Conservation (phyloP, 2,888 invertebrate genomes). For the Stictocephala bisonia region DNA sequence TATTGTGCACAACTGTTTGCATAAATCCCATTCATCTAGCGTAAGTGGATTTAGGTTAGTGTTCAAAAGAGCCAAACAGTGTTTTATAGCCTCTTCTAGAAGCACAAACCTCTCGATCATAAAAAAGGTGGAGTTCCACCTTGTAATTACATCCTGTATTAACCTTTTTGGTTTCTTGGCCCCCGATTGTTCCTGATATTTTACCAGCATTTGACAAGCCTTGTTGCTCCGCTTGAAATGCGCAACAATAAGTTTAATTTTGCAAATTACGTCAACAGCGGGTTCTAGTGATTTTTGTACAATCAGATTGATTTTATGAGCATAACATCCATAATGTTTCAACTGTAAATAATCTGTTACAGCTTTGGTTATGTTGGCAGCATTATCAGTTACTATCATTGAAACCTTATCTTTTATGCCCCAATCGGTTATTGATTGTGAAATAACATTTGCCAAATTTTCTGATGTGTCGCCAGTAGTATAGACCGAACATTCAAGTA, state of each 20-base stretch:
- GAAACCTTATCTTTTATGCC: constrained; percentile 58
- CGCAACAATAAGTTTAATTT: constrained; percentile 1
- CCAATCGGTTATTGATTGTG: constrained; percentile 57
- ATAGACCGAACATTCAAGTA: constrained; percentile 55
- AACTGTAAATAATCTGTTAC: constrained; percentile 48
- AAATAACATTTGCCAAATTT: constrained; percentile 57
- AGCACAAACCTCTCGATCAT: constrained; percentile 14
- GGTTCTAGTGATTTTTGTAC: constrained; percentile 7
- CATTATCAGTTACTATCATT: constrained; percentile 56
- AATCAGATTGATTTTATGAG: constrained; percentile 14
- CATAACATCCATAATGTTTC: constrained; percentile 55
- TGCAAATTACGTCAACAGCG: not conserved
- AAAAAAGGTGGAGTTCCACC: constrained; percentile 18
- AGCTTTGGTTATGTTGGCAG: constrained; percentile 45
- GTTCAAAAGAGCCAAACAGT: constrained; percentile 50
- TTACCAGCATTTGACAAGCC: not conserved
- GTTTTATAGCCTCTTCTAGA: constrained; percentile 19
- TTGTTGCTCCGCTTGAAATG: constrained; percentile 21
- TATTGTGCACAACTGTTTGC: constrained; percentile 25
- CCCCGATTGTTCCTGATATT: constrained; percentile 4
- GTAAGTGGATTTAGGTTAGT: not conserved
- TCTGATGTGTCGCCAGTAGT: constrained; percentile 56
- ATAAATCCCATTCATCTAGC: not conserved
- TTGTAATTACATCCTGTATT: constrained; percentile 9
- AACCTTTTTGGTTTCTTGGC: constrained; percentile 23